Percentiles rank a stretch among this genome's conserved stretches.
phyloP scores from a whole-genome alignment of 2,888 invertebrate species.

The Spodoptera exigua region DNA sequence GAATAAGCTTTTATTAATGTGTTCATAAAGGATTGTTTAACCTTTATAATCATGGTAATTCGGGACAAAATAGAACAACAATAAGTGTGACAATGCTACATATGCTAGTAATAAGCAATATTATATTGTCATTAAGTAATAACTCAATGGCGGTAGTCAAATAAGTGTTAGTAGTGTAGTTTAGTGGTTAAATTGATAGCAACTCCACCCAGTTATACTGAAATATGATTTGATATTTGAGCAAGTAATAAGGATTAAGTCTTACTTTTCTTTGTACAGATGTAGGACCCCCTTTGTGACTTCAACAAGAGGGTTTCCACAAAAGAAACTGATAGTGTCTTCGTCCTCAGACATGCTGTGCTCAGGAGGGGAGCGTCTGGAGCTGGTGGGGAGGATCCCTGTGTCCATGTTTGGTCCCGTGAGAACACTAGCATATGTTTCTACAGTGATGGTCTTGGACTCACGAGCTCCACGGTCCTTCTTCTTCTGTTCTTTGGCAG shows the following conservation, averaged over 20 bases:
- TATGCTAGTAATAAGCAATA: too few relatives aligned
- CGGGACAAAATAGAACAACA: too few relatives aligned
- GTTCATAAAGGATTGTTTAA: too few relatives aligned
- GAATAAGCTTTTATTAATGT: neutral
- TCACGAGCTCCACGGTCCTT: constrained; percentile 92
- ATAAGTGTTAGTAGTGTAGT: too few relatives aligned
- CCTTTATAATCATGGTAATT: too few relatives aligned
- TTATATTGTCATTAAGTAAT: too few relatives aligned
- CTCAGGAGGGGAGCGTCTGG: constrained; percentile 87
- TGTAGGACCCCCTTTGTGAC: constrained; percentile 98
- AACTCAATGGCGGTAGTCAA: too few relatives aligned
- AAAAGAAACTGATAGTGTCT: constrained; percentile 94
- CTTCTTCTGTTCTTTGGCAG: constrained; percentile 81
- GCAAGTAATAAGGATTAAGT: constrained; percentile 36
- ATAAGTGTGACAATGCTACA: too few relatives aligned
- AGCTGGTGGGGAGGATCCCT: constrained; percentile 90
- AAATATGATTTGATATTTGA: too few relatives aligned
- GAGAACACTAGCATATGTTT: constrained; percentile 92
- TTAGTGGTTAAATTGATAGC: too few relatives aligned
- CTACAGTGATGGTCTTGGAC: constrained; percentile 92
- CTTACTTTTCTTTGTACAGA: constrained; percentile 98
- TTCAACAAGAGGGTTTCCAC: constrained; percentile 99
- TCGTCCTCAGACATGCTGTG: constrained; percentile 73
- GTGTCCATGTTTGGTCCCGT: constrained; percentile 86
- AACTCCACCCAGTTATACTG: too few relatives aligned